These are phyloP conservation scores for Girardia tigrina DNA, from an alignment of 2,888 invertebrate genomes.

Conservation along the genomic window DNA sequence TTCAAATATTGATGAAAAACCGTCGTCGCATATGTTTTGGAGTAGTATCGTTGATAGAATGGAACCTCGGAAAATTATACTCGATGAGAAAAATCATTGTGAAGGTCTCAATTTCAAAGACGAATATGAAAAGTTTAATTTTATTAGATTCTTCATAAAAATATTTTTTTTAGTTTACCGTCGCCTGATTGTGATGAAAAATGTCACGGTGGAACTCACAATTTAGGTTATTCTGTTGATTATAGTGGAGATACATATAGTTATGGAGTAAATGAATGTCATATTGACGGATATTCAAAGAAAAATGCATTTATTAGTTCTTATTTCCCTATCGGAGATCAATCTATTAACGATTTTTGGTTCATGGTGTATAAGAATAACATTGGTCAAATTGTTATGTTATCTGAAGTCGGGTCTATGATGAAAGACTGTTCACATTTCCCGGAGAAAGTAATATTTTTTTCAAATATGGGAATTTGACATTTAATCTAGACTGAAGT, in stretches of 20 bases:
- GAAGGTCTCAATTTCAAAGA: conserved; percentile 5
- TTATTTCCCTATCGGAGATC: neutral
- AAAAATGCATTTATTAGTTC: neutral
- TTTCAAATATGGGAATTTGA: neutral
- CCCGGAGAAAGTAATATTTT: neutral
- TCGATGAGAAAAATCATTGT: neutral
- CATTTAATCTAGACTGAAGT: no score
- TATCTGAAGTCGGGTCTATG: neutral
- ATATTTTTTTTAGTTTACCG: neutral
- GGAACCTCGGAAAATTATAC: neutral
- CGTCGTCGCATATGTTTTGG: neutral
- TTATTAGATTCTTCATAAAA: neutral
- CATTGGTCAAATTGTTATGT: neutral
- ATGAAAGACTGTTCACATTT: neutral
- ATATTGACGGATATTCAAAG: neutral
- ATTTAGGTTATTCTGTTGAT: neutral
- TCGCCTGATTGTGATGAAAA: neutral
- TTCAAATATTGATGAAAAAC: neutral
- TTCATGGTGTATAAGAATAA: neutral
- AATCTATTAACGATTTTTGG: neutral
- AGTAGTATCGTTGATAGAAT: neutral
- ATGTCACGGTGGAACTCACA: neutral
- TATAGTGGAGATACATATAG: neutral
- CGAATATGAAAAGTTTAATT: neutral
- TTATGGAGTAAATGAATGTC: neutral